Percentiles rank a stretch among this genome's conserved stretches.
Conservation (phyloP, 2,113 vertebrate species). For the Heterotilapia buettikoferi region DNA sequence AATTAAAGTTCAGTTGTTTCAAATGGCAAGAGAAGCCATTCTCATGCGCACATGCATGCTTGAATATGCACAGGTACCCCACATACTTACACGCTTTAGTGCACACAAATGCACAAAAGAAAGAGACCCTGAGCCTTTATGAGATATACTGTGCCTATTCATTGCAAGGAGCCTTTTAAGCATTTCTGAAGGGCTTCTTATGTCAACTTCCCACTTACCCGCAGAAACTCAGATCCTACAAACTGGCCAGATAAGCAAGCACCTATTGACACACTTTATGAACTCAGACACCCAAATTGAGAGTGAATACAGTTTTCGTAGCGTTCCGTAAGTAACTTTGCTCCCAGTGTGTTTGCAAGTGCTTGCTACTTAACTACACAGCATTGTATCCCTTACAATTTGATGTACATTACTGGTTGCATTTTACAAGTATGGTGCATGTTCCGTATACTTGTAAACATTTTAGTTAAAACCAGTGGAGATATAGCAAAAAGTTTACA, state of each 20-base stretch:
- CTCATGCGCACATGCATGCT: not conserved
- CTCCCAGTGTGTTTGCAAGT: not conserved
- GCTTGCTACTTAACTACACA: not conserved
- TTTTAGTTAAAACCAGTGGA: not conserved
- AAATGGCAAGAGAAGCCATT: not conserved
- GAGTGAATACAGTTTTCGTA: not conserved
- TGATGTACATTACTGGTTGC: not conserved
- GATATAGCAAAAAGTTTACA: not conserved
- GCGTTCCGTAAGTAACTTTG: not conserved
- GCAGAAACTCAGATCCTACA: conserved; percentile 10
- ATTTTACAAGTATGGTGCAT: not conserved
- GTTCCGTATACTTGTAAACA: accelerated
- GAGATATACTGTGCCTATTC: not conserved
- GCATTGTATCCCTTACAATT: not conserved
- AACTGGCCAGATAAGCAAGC: conserved; percentile 9
- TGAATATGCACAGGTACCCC: not conserved
- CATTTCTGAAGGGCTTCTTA: not conserved
- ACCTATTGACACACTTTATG: conserved; percentile 9
- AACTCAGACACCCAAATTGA: not conserved
- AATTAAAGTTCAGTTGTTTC: conserved; percentile 25
- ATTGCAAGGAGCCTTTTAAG: not conserved
- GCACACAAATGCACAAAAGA: not conserved
- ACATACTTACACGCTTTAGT: not conserved
- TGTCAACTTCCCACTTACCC: conserved; percentile 2
- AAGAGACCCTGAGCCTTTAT: not conserved